Evolutionary conservation across 2,888 invertebrate species (phyloP).

Genomic region (Caenorhabditis sulstoni): DNA sequence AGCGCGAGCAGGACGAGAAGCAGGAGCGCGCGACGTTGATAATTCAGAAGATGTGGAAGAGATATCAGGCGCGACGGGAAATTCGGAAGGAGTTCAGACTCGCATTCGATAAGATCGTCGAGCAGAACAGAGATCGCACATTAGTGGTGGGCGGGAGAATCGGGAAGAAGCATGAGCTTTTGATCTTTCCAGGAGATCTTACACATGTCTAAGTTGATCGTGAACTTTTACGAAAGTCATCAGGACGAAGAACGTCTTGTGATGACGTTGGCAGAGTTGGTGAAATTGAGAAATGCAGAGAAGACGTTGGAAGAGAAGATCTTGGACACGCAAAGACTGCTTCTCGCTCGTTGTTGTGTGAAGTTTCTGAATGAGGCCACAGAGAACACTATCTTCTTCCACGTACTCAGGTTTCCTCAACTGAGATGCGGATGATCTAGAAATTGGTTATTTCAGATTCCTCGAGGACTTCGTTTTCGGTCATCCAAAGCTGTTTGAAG

Average conservation of each 20-base stretch:
- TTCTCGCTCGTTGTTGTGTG: conserved; percentile 34
- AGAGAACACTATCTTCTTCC: conserved; percentile 48
- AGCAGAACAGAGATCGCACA: neutral
- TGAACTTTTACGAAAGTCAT: conserved; percentile 44
- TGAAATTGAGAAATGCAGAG: conserved; percentile 23
- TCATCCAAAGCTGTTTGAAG: conserved; percentile 10
- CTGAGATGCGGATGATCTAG: too few species aligned
- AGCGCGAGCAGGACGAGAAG: conserved; percentile 28
- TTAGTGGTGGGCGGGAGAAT: neutral
- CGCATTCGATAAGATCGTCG: conserved; percentile 26
- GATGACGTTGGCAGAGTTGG: conserved; percentile 31
- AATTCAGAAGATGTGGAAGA: conserved; percentile 45
- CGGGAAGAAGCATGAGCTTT: neutral
- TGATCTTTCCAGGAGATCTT: neutral
- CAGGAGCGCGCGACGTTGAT: conserved; percentile 23
- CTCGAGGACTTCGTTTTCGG: conserved; percentile 41
- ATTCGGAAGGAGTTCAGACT: conserved; percentile 6
- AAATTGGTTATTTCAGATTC: conserved; percentile 22
- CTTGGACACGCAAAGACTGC: conserved; percentile 13
- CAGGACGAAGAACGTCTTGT: conserved; percentile 50
- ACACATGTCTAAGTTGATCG: conserved; percentile 28
- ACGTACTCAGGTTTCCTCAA: conserved; percentile 51
- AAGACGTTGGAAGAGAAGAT: conserved; percentile 6
- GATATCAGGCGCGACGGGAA: neutral
- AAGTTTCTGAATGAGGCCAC: conserved; percentile 42